phyloP scores from a whole-genome alignment of 2,113 vertebrate genomes.

The Saguinus imperator region DNA sequence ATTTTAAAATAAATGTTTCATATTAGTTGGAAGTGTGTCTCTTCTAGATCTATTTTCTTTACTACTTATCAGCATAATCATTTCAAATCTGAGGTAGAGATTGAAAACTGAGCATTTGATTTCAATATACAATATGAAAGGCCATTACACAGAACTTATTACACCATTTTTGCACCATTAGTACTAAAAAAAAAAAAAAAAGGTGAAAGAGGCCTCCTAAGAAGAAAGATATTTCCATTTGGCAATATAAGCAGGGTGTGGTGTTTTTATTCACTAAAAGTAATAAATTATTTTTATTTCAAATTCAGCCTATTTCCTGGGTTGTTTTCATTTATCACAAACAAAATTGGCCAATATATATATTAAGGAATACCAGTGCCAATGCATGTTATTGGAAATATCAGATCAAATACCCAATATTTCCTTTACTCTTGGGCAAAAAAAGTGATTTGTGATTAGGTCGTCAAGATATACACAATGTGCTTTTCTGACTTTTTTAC shows the following conservation, averaged over 20 bases:
- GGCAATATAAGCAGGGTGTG: not conserved
- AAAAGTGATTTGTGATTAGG: not conserved
- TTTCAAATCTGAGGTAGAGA: conserved; percentile 72
- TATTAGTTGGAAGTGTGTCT: conserved; percentile 40
- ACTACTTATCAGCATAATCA: conserved; percentile 55
- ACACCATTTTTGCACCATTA: not conserved
- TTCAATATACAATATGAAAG: conserved; percentile 49
- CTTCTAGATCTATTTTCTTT: conserved; percentile 55
- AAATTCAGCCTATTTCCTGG: not conserved
- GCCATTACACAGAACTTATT: conserved; percentile 59
- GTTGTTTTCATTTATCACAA: not conserved
- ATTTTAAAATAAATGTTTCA: conserved; percentile 71
- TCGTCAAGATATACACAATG: not conserved
- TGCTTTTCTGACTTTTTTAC: not conserved
- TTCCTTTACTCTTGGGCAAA: not conserved
- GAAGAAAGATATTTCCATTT: not conserved
- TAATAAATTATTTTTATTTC: conserved; percentile 38
- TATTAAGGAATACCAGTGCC: not conserved
- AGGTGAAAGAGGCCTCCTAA: conserved; percentile 47
- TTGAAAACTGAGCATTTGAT: conserved; percentile 74
- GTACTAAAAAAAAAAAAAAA: conserved; percentile 46
- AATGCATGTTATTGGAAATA: not conserved
- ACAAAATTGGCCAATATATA: not conserved
- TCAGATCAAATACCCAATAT: not conserved
- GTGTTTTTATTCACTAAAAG: conserved; percentile 36